phyloP scores from a whole-genome alignment of 2,797 vertebrate species.

The Xyrichtys novacula region DNA sequence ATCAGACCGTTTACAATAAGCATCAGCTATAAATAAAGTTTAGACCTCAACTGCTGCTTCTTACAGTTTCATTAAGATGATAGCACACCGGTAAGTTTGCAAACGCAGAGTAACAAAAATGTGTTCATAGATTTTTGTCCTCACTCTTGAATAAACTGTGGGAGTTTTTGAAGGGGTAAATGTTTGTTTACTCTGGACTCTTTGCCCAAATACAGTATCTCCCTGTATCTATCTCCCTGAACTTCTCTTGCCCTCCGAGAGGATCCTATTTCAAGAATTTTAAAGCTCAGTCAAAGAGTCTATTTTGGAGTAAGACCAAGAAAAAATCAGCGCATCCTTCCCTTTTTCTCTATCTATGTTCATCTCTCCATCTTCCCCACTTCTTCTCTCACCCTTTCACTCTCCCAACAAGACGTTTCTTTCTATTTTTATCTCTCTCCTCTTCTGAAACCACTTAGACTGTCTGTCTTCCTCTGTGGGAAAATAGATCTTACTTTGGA shows the following conservation, averaged over 20 bases:
- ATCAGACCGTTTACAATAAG: too few relatives aligned
- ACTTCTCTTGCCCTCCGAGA: conserved; percentile 2
- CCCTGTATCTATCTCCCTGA: conserved; percentile 23
- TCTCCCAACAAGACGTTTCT: not conserved
- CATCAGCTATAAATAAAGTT: not conserved
- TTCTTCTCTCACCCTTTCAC: conserved; percentile 5
- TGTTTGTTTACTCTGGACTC: conserved; percentile 1
- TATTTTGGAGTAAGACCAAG: conserved; percentile 7
- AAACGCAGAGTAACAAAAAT: too few relatives aligned
- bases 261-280: conserved; percentile 11
- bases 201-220: conserved; percentile 21
- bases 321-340: not conserved
- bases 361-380: not conserved
- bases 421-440: conserved; percentile 1
- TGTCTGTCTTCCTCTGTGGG: not conserved
- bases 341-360: conserved; percentile 1
- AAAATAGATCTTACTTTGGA: not conserved
- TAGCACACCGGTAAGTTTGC: too few relatives aligned
- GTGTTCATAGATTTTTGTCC: not conserved
- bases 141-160: not conserved
- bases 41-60: not conserved
- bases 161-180: not conserved
- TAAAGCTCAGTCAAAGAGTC: conserved; percentile 17
- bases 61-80: not conserved
- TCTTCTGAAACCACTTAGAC: not conserved